Evolutionary conservation across 2,888 invertebrate species (phyloP), one percentile per base, ranked within the genome.

Genomic region (Cynaeus angustus): DNA sequence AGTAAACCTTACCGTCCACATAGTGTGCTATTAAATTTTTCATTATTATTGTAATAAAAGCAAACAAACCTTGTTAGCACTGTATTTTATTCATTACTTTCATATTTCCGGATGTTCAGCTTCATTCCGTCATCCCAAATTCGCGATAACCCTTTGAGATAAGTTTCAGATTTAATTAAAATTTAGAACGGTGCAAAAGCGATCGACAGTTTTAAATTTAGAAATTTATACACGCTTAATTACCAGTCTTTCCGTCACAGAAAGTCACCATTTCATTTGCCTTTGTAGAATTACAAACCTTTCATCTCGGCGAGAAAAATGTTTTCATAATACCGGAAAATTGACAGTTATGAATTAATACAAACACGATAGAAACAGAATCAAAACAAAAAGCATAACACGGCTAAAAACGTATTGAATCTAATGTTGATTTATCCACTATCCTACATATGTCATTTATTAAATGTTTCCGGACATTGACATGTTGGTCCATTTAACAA

Each of bases 1-100:
- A 64, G 53, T 53, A 64, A 64, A 64, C 64, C 14, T 13, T 38
- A 43, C 43, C 52, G 64, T 43, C 64, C 64, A 64, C 64, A 53
- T 62, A 46, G 37, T 26, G 45, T 33, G 61, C 61, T 61, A 53
- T 64, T 53, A 64, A 64, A 64, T 64, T 64, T 64, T 64, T 64
- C 64, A 64, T 64, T 64, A 64, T 64, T 64, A 64, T 64, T 64
- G 64, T 64, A 53, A 64, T 64, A 41, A 64, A 50, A 43, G 64
- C 64, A 64, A 64, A 64, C 64, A 64, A 43, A 53, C 64, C 41
- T 37, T 64, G 64, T 64, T 64, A 64, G 64, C 64, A 64, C 64
- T 64, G 64, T 52, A 64, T 64, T 53, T 64, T 64, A 53, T 64
- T 53, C 64, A 64, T 52, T 43, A 64, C 53, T 52, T 53, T 64